A percentile compares a stretch with the other conserved stretches of the same genome.
phyloP scores from a whole-genome alignment of 2,797 vertebrate genomes.

The Ataeniobius toweri region DNA sequence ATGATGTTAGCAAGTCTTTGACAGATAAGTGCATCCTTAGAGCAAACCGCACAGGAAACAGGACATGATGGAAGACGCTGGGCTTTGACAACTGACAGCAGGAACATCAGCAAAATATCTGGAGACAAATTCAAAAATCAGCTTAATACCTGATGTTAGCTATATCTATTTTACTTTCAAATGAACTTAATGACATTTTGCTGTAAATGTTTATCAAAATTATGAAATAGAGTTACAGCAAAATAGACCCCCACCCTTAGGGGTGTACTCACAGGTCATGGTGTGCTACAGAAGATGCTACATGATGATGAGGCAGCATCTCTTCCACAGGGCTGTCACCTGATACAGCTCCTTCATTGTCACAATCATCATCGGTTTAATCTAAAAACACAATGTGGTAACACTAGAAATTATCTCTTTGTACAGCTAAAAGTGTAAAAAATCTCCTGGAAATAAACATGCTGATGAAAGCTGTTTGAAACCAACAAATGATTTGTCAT shows the following conservation, averaged over 20 bases:
- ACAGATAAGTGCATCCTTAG: conserved; percentile 78
- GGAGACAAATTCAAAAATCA: conserved; percentile 25
- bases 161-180: not conserved
- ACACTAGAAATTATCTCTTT: not conserved
- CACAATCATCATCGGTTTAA: conserved; percentile 9
- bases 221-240: not conserved
- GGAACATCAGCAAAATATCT: conserved; percentile 73
- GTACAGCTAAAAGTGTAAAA: not conserved
- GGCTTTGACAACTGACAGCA: conserved; percentile 64
- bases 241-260: not conserved
- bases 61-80: conserved; percentile 66
- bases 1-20: conserved; percentile 76
- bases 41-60: conserved; percentile 72
- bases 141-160: no score
- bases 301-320: conserved; percentile 40
- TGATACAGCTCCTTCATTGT: conserved; percentile 11
- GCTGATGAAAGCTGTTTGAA: not conserved
- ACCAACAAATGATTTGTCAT: not conserved
- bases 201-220: not conserved
- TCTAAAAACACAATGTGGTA: conserved; percentile 17
- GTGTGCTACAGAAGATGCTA: conserved; percentile 56
- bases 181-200: not conserved
- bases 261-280: conserved; percentile 72
- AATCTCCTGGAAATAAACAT: not conserved
- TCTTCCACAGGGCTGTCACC: conserved; percentile 26